Percentiles rank a stretch among this genome's conserved stretches.
Conservation (phyloP, 1,140 invertebrate genomes). For the Euura saliciscinereae region DNA sequence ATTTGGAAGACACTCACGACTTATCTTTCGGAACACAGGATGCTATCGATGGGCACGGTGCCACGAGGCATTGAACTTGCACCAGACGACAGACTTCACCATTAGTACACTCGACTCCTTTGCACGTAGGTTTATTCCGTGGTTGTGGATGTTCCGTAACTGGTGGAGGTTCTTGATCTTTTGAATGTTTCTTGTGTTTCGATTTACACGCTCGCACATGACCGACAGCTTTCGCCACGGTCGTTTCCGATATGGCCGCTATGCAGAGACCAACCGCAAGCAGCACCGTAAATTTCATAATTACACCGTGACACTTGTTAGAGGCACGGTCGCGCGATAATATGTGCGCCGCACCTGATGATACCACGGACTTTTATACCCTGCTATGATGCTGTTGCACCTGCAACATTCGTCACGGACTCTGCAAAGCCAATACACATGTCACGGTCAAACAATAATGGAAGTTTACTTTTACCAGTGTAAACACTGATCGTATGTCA, state of each 20-base stretch:
- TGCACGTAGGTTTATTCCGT: background rate
- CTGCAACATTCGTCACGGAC: background rate
- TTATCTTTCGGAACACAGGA: background rate
- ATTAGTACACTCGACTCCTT: background rate
- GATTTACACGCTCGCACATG: too few relatives aligned
- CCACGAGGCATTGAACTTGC: background rate
- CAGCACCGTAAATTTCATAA: too few relatives aligned
- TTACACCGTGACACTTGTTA: too few relatives aligned
- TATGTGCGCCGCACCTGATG: background rate
- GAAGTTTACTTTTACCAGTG: background rate
- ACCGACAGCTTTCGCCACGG: too few relatives aligned
- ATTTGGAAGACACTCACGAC: too few relatives aligned
- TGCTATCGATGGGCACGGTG: background rate
- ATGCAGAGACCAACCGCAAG: too few relatives aligned
- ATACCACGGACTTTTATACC: background rate
- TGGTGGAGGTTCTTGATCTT: too few relatives aligned
- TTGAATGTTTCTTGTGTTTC: too few relatives aligned
- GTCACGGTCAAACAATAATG: background rate
- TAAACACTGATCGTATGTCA: background rate
- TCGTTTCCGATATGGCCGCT: too few relatives aligned
- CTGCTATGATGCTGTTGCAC: background rate
- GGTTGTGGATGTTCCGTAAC: too few relatives aligned
- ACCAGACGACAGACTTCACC: background rate
- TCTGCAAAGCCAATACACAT: background rate
- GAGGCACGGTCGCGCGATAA: too few relatives aligned